These are phyloP conservation scores for Pionites leucogaster DNA, from an alignment of 2,113 vertebrate genomes.

Conservation along the genomic window DNA sequence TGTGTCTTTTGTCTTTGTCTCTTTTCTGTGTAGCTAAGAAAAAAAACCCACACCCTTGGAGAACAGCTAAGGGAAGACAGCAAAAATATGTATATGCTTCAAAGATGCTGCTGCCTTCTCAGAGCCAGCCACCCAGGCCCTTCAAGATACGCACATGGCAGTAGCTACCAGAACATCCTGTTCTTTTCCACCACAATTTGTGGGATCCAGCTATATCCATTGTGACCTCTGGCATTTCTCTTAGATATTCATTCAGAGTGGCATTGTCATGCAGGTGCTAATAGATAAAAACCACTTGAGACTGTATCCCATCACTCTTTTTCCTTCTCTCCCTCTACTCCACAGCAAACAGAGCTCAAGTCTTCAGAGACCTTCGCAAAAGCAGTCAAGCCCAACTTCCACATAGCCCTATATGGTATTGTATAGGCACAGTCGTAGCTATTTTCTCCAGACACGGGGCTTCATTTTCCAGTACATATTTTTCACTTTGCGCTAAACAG, in stretches of 20 bases:
- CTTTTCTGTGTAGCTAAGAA: neutral
- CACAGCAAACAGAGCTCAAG: neutral
- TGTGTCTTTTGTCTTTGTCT: neutral
- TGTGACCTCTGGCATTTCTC: neutral
- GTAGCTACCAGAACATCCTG: neutral
- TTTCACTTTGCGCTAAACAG: conserved; percentile 36
- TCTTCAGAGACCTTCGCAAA: neutral
- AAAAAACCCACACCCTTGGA: neutral
- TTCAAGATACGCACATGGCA: neutral
- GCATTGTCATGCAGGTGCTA: neutral
- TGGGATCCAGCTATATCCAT: neutral
- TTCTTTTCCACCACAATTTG: neutral
- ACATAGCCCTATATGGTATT: neutral
- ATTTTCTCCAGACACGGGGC: neutral
- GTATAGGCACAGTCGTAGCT: neutral
- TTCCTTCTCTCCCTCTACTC: neutral
- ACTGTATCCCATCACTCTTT: neutral
- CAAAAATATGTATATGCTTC: neutral
- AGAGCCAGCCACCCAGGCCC: neutral
- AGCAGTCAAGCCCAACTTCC: neutral
- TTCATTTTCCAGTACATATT: conserved; percentile 38
- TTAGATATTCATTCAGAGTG: neutral
- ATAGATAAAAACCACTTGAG: neutral
- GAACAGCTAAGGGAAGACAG: neutral
- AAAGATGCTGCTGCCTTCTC: neutral